Conservation (phyloP, 2,888 invertebrate genomes). For the Trichopria drosophilae region DNA sequence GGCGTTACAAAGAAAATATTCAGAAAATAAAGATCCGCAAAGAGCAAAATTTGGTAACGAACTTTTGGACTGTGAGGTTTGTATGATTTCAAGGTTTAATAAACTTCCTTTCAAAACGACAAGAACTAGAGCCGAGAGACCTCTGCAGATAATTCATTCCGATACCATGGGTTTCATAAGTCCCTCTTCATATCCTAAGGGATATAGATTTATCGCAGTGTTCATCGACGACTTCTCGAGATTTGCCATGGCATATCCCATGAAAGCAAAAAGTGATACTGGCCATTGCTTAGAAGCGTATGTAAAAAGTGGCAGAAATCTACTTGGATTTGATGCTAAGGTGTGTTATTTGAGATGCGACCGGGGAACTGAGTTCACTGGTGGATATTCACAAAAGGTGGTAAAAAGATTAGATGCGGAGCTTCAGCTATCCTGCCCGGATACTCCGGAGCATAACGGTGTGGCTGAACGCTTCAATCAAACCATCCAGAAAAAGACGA, state of each 20-base stretch:
- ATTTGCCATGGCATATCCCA: conserved; percentile 34
- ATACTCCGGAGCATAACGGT: conserved; percentile 33
- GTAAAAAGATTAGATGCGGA: conserved; percentile 14
- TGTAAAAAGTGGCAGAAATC: too few relatives aligned
- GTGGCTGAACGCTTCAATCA: too few relatives aligned
- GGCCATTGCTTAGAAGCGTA: too few relatives aligned
- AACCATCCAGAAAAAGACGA: conserved; percentile 24
- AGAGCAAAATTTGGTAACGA: conserved; percentile 31
- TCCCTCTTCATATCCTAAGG: conserved; percentile 26
- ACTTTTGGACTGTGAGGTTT: conserved; percentile 34
- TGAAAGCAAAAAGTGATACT: too few relatives aligned
- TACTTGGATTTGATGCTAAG: conserved; percentile 21
- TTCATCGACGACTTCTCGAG: conserved; percentile 37
- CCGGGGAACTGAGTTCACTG: conserved; percentile 22
- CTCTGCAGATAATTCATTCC: too few relatives aligned
- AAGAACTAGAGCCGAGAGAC: conserved; percentile 26
- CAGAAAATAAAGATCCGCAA: conserved; percentile 16
- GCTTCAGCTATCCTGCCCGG: conserved; percentile 4
- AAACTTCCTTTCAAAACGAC: conserved; percentile 29
- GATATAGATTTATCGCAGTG: conserved; percentile 27
- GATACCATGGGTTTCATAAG: too few relatives aligned
- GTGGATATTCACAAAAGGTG: conserved; percentile 14
- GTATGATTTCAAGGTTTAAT: conserved; percentile 29
- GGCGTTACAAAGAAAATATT: conserved; percentile 14
- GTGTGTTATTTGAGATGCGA: conserved; percentile 35